These are phyloP conservation scores for Corythoichthys intestinalis DNA, from an alignment of 2,113 vertebrate species.

Conservation along the genomic window DNA sequence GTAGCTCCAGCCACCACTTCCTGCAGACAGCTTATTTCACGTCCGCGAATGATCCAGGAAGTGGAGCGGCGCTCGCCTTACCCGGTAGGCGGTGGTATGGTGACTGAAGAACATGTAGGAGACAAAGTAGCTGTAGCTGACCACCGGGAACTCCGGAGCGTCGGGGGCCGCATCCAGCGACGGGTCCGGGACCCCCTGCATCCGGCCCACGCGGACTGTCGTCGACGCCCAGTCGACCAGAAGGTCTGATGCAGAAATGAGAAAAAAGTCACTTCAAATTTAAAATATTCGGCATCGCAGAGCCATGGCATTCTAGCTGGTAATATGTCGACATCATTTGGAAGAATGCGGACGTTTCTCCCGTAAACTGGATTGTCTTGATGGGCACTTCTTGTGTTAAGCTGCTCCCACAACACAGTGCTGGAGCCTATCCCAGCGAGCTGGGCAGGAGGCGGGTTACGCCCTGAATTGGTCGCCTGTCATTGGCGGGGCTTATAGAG, in stretches of 20 bases:
- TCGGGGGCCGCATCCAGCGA: constrained; percentile 18
- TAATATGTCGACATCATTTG: no score
- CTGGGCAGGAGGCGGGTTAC: no score
- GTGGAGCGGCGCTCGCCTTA: constrained; percentile 4
- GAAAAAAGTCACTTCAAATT: no score
- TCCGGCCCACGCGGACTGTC: constrained; percentile 56
- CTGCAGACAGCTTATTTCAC: constrained; percentile 20
- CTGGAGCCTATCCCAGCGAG: no score
- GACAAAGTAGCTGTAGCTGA: constrained; percentile 75
- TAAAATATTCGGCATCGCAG: no score
- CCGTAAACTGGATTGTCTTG: no score
- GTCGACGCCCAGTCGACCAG: constrained; percentile 46
- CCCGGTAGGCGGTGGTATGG: constrained; percentile 14
- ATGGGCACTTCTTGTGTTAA: no score
- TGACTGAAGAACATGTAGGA: constrained; percentile 69
- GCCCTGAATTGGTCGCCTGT: no score
- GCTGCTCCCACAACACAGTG: no score
- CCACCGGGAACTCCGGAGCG: constrained; percentile 45
- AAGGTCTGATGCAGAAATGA: constrained; percentile 53
- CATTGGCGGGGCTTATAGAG: no score
- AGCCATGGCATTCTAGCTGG: no score
- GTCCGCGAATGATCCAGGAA: not conserved
- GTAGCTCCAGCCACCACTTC: not conserved
- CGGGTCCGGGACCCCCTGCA: constrained; percentile 71
- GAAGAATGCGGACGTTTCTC: no score